Evolutionary conservation across 2,888 invertebrate species (phyloP).

Genomic region (Choristoneura rosaceana): DNA sequence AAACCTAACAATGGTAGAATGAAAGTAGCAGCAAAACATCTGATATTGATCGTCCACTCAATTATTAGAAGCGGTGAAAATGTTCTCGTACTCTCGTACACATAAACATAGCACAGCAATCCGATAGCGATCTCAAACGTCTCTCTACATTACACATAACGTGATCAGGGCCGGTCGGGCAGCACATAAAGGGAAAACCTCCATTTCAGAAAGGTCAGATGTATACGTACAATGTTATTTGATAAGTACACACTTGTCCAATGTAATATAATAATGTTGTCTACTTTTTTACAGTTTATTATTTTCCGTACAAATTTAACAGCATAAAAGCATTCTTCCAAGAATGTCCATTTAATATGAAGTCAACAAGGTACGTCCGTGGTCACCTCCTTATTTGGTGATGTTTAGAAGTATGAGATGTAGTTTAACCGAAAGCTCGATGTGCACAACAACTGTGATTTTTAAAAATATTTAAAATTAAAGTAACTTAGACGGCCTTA

Average conservation of each 20-base stretch:
- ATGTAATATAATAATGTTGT: not conserved
- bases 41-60: constrained; percentile 31
- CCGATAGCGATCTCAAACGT: constrained; percentile 59
- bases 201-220: constrained; percentile 44
- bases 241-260: constrained; percentile 26
- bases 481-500: too few relatives aligned
- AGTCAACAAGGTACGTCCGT: too few relatives aligned
- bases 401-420: too few relatives aligned
- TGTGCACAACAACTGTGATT: too few relatives aligned
- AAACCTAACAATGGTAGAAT: not conserved
- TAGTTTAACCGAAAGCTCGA: too few relatives aligned
- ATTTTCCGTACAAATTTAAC: not conserved
- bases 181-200: constrained; percentile 53
- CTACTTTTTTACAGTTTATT: constrained; percentile 5
- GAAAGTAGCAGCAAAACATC: constrained; percentile 18
- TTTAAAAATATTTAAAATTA: too few relatives aligned
- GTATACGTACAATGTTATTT: constrained; percentile 22
- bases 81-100: constrained; percentile 32
- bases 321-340: not conserved
- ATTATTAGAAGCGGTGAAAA: constrained; percentile 36
- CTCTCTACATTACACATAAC: constrained; percentile 63
- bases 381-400: too few relatives aligned
- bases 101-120: constrained; percentile 46
- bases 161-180: constrained; percentile 52
- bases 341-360: constrained; percentile 17